Conservation (phyloP, 2,888 invertebrate species). For the Oscheius sp. region DNA sequence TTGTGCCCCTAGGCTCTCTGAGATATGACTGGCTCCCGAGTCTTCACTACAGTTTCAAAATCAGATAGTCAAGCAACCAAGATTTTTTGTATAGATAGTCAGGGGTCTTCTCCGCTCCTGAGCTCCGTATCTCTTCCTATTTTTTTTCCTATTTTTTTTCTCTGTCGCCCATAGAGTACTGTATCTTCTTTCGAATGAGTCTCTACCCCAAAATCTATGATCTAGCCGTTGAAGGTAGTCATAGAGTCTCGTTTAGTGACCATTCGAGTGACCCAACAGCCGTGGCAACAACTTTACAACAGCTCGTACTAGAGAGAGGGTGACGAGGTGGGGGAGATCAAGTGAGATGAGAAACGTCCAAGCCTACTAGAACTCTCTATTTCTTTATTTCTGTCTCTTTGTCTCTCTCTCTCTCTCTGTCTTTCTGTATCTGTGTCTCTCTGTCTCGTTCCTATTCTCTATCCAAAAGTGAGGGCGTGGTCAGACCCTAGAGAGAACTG, state of each 20-base stretch:
- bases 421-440: background rate
- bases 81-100: too few species aligned
- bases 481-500: background rate
- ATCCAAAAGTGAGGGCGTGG: background rate
- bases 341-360: too few species aligned
- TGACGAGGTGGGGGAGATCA: background rate
- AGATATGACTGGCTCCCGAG: background rate
- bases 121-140: too few species aligned
- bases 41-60: background rate
- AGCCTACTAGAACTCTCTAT: too few species aligned
- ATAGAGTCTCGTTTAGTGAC: background rate
- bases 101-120: too few species aligned
- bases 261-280: slow-evolving; percentile 33
- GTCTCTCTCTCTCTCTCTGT: background rate
- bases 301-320: background rate
- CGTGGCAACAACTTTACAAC: slow-evolving; percentile 36
- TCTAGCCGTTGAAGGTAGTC: background rate
- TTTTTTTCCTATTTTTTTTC: too few species aligned
- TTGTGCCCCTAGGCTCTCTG: slow-evolving; percentile 4
- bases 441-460: background rate
- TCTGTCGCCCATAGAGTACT: too few species aligned
- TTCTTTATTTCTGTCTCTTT: too few species aligned
- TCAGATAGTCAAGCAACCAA: too few species aligned
- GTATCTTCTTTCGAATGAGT: too few species aligned
- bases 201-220: too few species aligned